A percentile compares a stretch with the other conserved stretches of the same genome.
These are phyloP conservation scores for Arion vulgaris DNA, from an alignment of 1,140 invertebrate genomes.

Conservation along the genomic window DNA sequence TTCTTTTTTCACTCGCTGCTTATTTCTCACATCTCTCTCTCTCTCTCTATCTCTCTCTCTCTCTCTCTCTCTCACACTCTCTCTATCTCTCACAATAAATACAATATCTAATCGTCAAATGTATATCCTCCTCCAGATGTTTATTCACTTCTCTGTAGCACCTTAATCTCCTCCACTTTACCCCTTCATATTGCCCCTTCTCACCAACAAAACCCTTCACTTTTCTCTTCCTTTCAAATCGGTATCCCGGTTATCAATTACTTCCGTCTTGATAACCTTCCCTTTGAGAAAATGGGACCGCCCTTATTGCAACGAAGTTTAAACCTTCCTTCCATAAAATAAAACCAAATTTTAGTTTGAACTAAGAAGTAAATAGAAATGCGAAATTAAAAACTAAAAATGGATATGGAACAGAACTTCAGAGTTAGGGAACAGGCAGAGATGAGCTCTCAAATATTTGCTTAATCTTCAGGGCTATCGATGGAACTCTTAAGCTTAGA, in stretches of 20 bases:
- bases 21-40: neutral
- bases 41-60: neutral
- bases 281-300: neutral
- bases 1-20: neutral
- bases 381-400: neutral
- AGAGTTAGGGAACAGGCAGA: neutral
- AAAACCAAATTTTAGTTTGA: neutral
- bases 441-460: neutral
- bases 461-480: neutral
- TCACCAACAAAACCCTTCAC: neutral
- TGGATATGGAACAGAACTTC: neutral
- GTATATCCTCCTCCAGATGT: too few relatives aligned
- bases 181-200: neutral
- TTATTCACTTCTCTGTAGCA: too few relatives aligned
- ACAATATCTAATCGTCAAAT: too few relatives aligned
- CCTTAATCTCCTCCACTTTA: too few relatives aligned
- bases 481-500: neutral
- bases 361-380: neutral
- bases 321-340: neutral
- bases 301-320: neutral
- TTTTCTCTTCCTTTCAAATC: neutral
- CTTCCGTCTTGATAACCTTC: neutral
- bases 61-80: neutral
- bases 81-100: neutral
- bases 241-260: neutral